Percentiles rank a stretch among this genome's conserved stretches.
Evolutionary conservation across 1,140 invertebrate genomes (phyloP).

Genomic region (Cyclargus thomasi): DNA sequence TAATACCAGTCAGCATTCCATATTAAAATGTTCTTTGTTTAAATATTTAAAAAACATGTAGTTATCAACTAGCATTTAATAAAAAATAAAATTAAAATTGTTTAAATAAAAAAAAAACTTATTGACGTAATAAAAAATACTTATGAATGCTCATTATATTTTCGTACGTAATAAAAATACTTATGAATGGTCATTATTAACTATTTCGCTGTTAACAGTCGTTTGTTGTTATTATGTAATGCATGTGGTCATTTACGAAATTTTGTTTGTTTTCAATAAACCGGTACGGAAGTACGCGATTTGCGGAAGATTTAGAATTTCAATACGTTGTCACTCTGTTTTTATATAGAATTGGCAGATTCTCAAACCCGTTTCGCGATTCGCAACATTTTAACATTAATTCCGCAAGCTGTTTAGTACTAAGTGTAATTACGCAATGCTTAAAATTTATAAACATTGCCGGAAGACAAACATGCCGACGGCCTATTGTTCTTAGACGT

Average conservation of each 20-base stretch:
- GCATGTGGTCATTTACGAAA: background rate
- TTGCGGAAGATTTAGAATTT: conserved; percentile 10
- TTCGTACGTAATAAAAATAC: too few relatives aligned
- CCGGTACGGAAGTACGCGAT: background rate
- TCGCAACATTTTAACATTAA: background rate
- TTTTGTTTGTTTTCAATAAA: background rate
- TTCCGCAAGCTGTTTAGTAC: background rate
- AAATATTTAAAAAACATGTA: too few relatives aligned
- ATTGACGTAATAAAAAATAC: too few relatives aligned
- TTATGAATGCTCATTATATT: too few relatives aligned
- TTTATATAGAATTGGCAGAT: conserved; percentile 15
- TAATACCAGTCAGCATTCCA: too few relatives aligned
- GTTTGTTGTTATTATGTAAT: background rate
- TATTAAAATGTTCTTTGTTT: too few relatives aligned
- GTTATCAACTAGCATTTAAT: too few relatives aligned
- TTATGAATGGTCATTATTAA: background rate
- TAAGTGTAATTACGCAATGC: conserved; percentile 3
- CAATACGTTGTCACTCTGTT: conserved; percentile 1
- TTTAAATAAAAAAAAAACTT: too few relatives aligned
- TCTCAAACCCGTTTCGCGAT: background rate
- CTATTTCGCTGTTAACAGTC: background rate
- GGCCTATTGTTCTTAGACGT: background rate
- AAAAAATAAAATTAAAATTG: too few relatives aligned
- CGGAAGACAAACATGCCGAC: background rate
- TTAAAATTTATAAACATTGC: background rate